Conservation (phyloP, 2,113 vertebrate species). For the Colistium nudipinnis region DNA sequence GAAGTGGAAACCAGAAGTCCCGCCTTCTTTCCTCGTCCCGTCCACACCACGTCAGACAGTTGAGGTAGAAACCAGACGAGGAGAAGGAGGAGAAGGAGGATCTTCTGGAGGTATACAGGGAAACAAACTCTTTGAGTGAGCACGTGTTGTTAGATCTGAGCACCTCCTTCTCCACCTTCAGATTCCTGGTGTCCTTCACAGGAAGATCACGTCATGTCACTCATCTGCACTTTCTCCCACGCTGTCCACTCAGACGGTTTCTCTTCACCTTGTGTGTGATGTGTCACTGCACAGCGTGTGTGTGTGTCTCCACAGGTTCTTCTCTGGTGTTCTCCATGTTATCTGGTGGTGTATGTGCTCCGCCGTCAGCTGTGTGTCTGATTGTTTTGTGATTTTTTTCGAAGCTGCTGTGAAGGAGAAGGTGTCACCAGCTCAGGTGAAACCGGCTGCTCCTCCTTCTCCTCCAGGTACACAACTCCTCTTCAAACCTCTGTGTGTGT, state of each 20-base stretch:
- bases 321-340: too few relatives aligned
- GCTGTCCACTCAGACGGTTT: constrained; percentile 17
- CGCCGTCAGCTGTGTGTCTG: constrained; percentile 31
- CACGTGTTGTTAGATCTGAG: constrained; percentile 56
- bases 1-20: not conserved
- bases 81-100: constrained; percentile 24
- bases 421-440: constrained; percentile 48
- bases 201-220: constrained; percentile 58
- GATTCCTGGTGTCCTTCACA: not conserved
- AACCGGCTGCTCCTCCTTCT: constrained; percentile 60
- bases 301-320: too few relatives aligned
- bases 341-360: too few relatives aligned
- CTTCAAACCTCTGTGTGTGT: constrained; percentile 2
- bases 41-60: constrained; percentile 1
- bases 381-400: constrained; percentile 60
- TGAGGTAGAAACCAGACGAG: constrained; percentile 18
- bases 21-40: not conserved
- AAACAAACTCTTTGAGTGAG: constrained; percentile 29
- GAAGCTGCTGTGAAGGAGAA: constrained; percentile 72
- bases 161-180: constrained; percentile 27
- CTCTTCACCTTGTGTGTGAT: constrained; percentile 4
- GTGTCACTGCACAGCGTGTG: not conserved
- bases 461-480: constrained; percentile 68
- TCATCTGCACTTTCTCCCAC: constrained; percentile 49
- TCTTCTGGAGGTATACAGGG: constrained; percentile 63